phyloP scores from a whole-genome alignment of 2,797 vertebrate genomes.

The Aphelocoma californica region DNA sequence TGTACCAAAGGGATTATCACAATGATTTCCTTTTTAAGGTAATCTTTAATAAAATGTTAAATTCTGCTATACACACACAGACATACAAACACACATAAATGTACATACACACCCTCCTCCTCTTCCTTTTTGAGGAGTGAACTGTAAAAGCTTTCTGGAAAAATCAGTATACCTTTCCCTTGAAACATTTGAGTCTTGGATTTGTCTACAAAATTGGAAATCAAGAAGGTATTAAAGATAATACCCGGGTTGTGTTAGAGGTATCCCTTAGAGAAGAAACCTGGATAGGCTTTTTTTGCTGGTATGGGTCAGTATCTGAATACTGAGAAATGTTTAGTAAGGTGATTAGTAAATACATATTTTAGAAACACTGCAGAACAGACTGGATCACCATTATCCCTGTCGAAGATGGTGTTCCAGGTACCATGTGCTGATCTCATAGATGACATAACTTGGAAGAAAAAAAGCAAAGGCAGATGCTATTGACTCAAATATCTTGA shows the following conservation, averaged over 20 bases:
- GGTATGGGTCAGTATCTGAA: not conserved
- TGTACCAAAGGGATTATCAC: not conserved
- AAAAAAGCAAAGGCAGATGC: not conserved
- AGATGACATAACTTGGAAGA: not conserved
- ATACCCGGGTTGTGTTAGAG: not conserved
- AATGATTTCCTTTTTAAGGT: not conserved
- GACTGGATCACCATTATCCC: not conserved
- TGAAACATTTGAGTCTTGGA: not conserved
- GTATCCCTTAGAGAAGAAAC: not conserved
- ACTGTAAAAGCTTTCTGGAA: not conserved
- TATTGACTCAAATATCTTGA: not conserved
- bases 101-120: accelerated
- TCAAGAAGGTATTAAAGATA: not conserved
- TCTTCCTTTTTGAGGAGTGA: not conserved
- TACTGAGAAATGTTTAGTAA: not conserved
- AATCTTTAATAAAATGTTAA: not conserved
- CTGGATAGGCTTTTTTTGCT: not conserved
- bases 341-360: not conserved
- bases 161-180: not conserved
- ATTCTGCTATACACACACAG: not conserved
- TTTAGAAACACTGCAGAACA: not conserved
- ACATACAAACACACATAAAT: accelerated
- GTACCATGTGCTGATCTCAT: not conserved
- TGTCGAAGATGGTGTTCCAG: not conserved
- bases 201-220: not conserved